Evolutionary conservation across 2,113 vertebrate genomes (phyloP), one percentile per base, ranked within the genome.

Genomic region (Atrichornis clamosus): DNA sequence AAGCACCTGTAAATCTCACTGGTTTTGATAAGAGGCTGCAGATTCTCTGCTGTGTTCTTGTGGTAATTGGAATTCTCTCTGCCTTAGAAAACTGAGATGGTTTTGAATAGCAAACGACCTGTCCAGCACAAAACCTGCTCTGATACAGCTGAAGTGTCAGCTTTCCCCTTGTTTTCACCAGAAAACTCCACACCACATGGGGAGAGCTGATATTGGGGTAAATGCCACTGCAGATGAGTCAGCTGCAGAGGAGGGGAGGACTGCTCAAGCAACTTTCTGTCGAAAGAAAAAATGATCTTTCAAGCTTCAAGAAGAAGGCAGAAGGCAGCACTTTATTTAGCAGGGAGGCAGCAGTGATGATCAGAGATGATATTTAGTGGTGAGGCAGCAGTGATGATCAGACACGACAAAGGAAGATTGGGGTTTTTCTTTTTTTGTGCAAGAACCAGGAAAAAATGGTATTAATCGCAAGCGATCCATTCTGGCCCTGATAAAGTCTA

Each of bases 211-310:
- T 30, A 50, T 30, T 46, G 17, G 0, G 18, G 70, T 18, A 81
- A 92, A 95, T 60, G 64, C 58, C 55, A 28, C 68, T 77, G 77
- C 33, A 59, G 91, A 81, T 93, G 93, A 96, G 44, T 93, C 86
- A 92, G 83, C 86, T 86, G 89, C 91, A 95, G 87, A 67, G 90
- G 84, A 93, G 80, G 93, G 44, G 27, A 89, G 80, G 24, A 3
- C 35, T 39, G 83, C 47, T 63, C 55, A 23, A 74, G 60, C 7
- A n/a, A 32, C 49, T 83, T 74, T 35, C 37, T n/a, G 47, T 6
- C 23, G 53, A 47, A n/a, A 62, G 44, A 0, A 42, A 67, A 27
- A n/a, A 53, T 49, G 41, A 47, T 28, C 85, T 83, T 86, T 47
- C 1, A 15, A 41, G 30, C 55, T 28, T 46, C 35, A n/a, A 26